Conservation (phyloP, 2,888 invertebrate species). For the Globia sparganii region DNA sequence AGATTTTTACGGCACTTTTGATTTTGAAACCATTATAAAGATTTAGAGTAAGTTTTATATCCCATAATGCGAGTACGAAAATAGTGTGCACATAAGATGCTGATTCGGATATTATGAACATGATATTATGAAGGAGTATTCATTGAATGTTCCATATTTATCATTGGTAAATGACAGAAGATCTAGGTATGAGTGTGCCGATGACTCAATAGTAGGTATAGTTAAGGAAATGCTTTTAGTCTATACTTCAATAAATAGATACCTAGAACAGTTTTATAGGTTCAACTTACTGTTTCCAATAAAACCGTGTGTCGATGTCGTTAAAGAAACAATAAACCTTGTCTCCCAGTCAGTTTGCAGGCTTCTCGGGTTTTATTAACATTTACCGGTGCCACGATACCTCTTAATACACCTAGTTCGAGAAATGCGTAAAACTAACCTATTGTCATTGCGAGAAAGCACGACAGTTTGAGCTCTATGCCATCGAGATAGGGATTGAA, state of each 20-base stretch:
- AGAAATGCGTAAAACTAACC: slow-evolving; percentile 39
- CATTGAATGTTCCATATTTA: neutral
- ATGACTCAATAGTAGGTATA: slow-evolving; percentile 5
- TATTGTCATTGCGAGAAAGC: slow-evolving; percentile 5
- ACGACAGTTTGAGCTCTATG: slow-evolving; percentile 39
- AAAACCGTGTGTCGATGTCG: slow-evolving; percentile 71
- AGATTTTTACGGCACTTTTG: neutral
- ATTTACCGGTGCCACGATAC: slow-evolving; percentile 58
- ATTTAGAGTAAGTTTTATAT: neutral
- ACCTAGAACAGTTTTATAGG: slow-evolving; percentile 40
- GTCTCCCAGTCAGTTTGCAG: slow-evolving; percentile 57
- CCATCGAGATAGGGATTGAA: slow-evolving; percentile 15
- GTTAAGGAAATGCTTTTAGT: slow-evolving; percentile 8
- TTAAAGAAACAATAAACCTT: slow-evolving; percentile 76
- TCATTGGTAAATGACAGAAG: neutral
- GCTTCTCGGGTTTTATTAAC: slow-evolving; percentile 68
- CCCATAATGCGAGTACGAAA: neutral
- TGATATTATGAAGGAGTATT: neutral
- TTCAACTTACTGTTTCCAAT: slow-evolving; percentile 62
- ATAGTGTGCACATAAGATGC: neutral
- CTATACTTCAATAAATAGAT: slow-evolving; percentile 23
- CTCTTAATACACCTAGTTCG: slow-evolving; percentile 65
- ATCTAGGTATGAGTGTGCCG: neutral
- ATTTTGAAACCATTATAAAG: neutral
- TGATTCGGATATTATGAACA: slow-evolving; percentile 1